Conservation (phyloP, 1,140 invertebrate genomes). For the Drosophila simulans region DNA sequence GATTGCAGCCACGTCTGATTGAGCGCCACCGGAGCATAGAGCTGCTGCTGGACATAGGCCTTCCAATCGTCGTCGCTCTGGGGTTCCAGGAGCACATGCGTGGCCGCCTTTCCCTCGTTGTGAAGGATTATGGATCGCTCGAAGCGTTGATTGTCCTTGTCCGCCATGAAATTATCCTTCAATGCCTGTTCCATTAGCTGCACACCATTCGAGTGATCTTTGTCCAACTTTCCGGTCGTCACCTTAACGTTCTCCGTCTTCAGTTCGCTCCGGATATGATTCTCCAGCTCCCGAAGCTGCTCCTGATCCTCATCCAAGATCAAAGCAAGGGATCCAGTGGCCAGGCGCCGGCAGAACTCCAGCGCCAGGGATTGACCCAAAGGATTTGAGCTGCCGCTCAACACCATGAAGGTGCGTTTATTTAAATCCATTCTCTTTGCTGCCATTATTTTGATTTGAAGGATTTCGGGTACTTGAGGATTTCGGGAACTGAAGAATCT, state of each 20-base stretch:
- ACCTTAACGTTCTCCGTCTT: conserved; percentile 32
- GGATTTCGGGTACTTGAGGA: neutral
- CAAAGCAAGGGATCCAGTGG: conserved; percentile 88
- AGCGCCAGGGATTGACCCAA: conserved; percentile 89
- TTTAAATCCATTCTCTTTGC: conserved; percentile 77
- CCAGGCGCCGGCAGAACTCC: conserved; percentile 87
- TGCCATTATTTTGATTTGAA: conserved; percentile 50
- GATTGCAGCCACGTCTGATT: conserved; percentile 90
- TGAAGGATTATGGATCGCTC: conserved; percentile 91
- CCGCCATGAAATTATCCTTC: neutral
- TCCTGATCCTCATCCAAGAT: conserved; percentile 89
- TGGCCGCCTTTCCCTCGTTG: conserved; percentile 94
- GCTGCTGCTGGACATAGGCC: conserved; percentile 91
- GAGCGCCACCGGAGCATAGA: conserved; percentile 91
- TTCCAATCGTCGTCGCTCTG: conserved; percentile 87
- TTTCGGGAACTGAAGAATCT: conserved; percentile 16
- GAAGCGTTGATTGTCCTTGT: conserved; percentile 83
- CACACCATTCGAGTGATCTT: conserved; percentile 31
- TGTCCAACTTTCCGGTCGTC: conserved; percentile 21
- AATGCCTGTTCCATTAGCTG: conserved; percentile 46
- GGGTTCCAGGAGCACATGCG: conserved; percentile 86
- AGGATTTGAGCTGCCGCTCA: conserved; percentile 71
- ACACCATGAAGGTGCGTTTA: conserved; percentile 65
- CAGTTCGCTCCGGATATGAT: conserved; percentile 41
- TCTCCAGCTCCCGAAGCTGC: conserved; percentile 37